These are phyloP conservation scores for Anguilla megastoma DNA, from an alignment of 2,797 vertebrate genomes.

Conservation along the genomic window DNA sequence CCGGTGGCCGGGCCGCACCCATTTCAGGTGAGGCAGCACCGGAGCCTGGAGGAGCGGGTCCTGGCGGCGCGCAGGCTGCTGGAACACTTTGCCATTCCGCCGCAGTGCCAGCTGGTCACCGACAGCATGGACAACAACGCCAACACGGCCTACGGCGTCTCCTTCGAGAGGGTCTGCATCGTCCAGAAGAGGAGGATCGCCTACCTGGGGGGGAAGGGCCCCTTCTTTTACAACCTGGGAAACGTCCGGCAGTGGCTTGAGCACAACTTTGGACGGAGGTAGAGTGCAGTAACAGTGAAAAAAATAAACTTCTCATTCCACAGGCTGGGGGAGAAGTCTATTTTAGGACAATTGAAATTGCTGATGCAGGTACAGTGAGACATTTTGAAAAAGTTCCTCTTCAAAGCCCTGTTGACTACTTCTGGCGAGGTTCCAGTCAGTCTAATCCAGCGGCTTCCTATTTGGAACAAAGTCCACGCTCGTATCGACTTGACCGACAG, in stretches of 20 bases:
- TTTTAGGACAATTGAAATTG: constrained; percentile 64
- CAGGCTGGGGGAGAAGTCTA: constrained; percentile 46
- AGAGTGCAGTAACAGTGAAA: constrained; percentile 64
- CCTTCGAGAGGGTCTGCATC: constrained; percentile 93
- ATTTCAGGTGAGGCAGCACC: constrained; percentile 88
- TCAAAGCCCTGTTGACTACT: constrained; percentile 14
- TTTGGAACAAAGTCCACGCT: constrained; percentile 44
- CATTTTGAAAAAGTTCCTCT: constrained; percentile 50
- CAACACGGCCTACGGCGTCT: constrained; percentile 91
- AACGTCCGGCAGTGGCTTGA: constrained; percentile 90
- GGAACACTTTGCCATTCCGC: constrained; percentile 85
- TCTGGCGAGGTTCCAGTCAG: constrained; percentile 27
- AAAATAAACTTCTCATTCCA: not conserved
- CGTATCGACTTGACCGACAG: constrained; percentile 30
- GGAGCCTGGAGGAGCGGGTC: constrained; percentile 87
- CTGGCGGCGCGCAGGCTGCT: constrained; percentile 85
- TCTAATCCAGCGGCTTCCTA: constrained; percentile 43
- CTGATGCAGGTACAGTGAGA: not conserved
- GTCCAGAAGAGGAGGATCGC: constrained; percentile 90
- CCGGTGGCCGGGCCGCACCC: constrained; percentile 79
- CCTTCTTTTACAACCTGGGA: constrained; percentile 91
- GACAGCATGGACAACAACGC: constrained; percentile 98
- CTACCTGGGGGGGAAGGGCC: constrained; percentile 93
- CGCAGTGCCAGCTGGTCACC: constrained; percentile 89
- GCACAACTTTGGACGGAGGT: constrained; percentile 82